These are phyloP conservation scores for Cromileptes altivelis DNA, from an alignment of 2,113 vertebrate genomes.

Conservation along the genomic window DNA sequence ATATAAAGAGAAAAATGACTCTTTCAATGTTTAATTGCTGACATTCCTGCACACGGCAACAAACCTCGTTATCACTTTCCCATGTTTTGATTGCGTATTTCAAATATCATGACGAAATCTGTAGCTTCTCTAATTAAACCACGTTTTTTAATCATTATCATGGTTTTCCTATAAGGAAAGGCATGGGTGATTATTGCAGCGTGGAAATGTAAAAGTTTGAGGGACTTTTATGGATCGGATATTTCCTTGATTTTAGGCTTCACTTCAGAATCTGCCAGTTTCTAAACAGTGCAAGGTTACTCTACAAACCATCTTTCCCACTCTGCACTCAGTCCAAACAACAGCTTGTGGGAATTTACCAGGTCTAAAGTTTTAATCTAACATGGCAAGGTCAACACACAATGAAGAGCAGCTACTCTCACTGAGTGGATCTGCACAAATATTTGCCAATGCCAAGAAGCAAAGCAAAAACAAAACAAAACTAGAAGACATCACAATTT, in stretches of 20 bases:
- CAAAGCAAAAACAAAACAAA: slow-evolving; percentile 9
- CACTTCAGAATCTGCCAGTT: background rate
- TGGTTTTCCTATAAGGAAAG: background rate
- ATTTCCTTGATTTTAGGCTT: background rate
- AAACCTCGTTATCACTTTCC: background rate
- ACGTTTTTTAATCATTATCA: background rate
- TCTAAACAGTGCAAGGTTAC: slow-evolving; percentile 27
- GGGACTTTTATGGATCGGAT: background rate
- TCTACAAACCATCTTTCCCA: slow-evolving; percentile 27
- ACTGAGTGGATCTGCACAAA: slow-evolving; percentile 35
- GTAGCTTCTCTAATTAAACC: background rate
- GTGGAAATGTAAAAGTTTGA: background rate
- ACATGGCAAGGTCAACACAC: slow-evolving; percentile 64
- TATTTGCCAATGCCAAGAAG: slow-evolving; percentile 42
- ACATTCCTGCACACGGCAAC: slow-evolving; percentile 2
- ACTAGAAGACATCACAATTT: slow-evolving; percentile 24
- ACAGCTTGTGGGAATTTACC: slow-evolving; percentile 45
- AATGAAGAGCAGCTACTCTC: slow-evolving; percentile 47
- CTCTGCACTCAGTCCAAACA: slow-evolving; percentile 44
- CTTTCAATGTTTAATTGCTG: slow-evolving; percentile 12
- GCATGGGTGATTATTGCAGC: background rate
- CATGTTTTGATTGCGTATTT: background rate
- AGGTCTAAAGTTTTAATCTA: slow-evolving; percentile 40
- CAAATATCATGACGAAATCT: background rate
- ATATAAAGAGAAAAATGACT: slow-evolving; percentile 7